A percentile compares a stretch with the other conserved stretches of the same genome.
phyloP scores from a whole-genome alignment of 1,140 invertebrate genomes.

The Chlorops oryzae region DNA sequence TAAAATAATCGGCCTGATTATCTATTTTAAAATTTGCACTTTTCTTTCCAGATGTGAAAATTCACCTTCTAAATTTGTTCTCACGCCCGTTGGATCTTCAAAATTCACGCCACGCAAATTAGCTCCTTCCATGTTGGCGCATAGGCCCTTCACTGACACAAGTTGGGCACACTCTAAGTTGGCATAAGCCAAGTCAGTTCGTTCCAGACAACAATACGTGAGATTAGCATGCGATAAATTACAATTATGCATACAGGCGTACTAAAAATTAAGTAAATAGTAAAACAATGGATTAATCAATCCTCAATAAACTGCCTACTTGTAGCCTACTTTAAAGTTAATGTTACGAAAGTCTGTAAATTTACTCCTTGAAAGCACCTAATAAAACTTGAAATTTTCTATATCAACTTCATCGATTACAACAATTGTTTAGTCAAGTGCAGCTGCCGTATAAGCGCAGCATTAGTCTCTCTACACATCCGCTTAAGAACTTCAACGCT shows the following conservation, averaged over 20 bases:
- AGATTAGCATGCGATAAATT: conserved; percentile 83
- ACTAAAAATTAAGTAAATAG: conserved; percentile 54
- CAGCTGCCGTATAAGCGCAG: too few relatives aligned
- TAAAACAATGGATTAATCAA: conserved; percentile 7
- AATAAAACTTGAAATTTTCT: too few relatives aligned
- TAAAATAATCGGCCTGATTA: too few relatives aligned
- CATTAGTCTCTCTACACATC: too few relatives aligned
- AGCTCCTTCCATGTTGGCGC: conserved; percentile 87
- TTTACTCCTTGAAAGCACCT: conserved; percentile 95
- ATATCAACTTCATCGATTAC: too few relatives aligned
- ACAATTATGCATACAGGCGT: conserved; percentile 82
- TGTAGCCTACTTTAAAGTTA: conserved; percentile 79
- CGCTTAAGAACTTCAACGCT: too few relatives aligned
- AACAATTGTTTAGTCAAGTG: too few relatives aligned
- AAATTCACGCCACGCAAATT: conserved; percentile 85
- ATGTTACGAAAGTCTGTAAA: conserved; percentile 88
- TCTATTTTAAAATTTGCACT: too few relatives aligned
- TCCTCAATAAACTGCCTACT: too few relatives aligned
- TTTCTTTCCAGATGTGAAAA: too few relatives aligned
- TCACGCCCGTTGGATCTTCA: conserved; percentile 70
- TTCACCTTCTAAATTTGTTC: conserved; percentile 90
- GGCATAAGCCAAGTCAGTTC: conserved; percentile 80
- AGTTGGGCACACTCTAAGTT: conserved; percentile 84
- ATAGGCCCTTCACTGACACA: conserved; percentile 82
- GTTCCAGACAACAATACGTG: conserved; percentile 84